These are phyloP conservation scores for Lipophrys pholis DNA, from an alignment of 2,113 vertebrate genomes.

Conservation along the genomic window DNA sequence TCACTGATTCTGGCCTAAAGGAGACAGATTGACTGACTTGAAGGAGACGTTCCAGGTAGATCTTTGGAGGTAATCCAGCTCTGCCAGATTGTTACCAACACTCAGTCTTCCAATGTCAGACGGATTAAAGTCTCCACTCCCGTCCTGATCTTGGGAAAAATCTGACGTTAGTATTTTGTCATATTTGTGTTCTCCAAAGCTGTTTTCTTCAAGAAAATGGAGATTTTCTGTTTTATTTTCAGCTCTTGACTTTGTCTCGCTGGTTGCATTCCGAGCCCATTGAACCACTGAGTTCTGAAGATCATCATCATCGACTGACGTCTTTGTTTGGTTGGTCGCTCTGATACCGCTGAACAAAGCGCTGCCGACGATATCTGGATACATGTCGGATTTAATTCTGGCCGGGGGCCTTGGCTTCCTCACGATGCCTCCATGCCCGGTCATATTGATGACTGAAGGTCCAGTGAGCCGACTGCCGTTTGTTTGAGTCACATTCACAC, in stretches of 20 bases:
- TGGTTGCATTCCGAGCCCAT: not conserved
- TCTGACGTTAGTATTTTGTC: not conserved
- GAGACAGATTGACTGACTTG: conserved; percentile 34
- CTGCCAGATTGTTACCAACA: conserved; percentile 19
- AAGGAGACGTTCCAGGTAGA: conserved; percentile 57
- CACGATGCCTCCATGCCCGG: not conserved
- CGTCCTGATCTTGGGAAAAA: conserved; percentile 18
- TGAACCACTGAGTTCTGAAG: not conserved
- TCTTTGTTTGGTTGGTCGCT: not conserved
- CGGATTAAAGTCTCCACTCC: conserved; percentile 9
- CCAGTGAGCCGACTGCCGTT: not conserved
- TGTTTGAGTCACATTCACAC: conserved; percentile 6
- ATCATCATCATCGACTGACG: not conserved
- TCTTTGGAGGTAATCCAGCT: conserved; percentile 51
- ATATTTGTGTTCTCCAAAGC: not conserved
- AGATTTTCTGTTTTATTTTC: not conserved
- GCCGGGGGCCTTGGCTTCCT: not conserved
- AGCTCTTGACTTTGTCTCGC: not conserved
- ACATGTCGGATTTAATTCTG: conserved; percentile 4
- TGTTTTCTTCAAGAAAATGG: no score
- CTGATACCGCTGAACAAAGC: conserved; percentile 47
- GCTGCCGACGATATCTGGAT: conserved; percentile 57
- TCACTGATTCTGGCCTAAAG: not conserved
- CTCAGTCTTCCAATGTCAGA: not conserved
- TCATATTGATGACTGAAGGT: fast-evolving